Evolutionary conservation across 2,888 invertebrate genomes (phyloP), one percentile per base, ranked within the genome.

Genomic region (Anthophora plumipes): DNA sequence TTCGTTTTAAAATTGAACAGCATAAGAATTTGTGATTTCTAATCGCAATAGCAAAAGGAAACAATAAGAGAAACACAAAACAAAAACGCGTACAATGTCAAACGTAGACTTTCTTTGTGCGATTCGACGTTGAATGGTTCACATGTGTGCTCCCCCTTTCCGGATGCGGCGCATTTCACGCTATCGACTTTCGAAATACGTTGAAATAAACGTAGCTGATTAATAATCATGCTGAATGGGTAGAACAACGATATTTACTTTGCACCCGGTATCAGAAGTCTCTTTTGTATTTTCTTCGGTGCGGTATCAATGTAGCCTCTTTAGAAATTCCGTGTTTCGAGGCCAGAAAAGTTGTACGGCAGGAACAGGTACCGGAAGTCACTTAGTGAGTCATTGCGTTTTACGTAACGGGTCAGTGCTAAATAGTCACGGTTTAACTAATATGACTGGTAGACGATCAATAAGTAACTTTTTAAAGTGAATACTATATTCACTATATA

Each of bases 91-190:
- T 31, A 7, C 14, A 48, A 48, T 22, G 39, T 41, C 8, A 57
- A 63, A 22, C 12, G 22, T 57, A 37, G 22, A 12, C 6, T 50
- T 57, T 48, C 9, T 52, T 63, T 37, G 25, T 14, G 46, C n/a
- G 50, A 55, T 57, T 68, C 69, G 9, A 59, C 37, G 9, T 1
- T n/a, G 31, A 64, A 63, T 31, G 31, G 57, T 22, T 66, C 43
- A 68, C 74, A 61, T 64, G 69, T 71, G 64, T 63, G 61, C 75
- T 74, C 63, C 61, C 67, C 52, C 67, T 64, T 88, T 87, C 88
- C 87, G 88, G 88, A 89, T 82, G 79, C 79, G 84, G 71, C 85
- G 82, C 84, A 85, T 89, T 90, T 87, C 90, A 87, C 87, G 86
- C 80, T 83, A 20, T 31, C 79, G 85, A 76, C 83, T 88, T 82